Percentiles rank a stretch among this genome's conserved stretches.
Conservation (phyloP, 1,140 invertebrate species). For the Drosophila sp. region DNA sequence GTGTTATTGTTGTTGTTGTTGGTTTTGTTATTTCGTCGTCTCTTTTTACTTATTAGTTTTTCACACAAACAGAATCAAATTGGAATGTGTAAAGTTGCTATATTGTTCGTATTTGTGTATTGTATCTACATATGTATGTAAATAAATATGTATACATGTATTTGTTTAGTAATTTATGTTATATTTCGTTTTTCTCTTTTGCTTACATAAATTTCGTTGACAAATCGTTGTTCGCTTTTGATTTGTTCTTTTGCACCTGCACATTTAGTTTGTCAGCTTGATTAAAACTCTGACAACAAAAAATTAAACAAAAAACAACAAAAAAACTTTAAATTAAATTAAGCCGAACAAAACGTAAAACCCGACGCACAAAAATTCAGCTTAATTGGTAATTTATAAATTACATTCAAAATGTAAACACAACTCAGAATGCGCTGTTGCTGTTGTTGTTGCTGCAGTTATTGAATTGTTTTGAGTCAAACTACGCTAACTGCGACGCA, state of each 20-base stretch:
- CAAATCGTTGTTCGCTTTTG: conserved; percentile 18
- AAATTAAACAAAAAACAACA: conserved; percentile 19
- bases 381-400: conserved; percentile 25
- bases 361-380: conserved; percentile 26
- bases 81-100: conserved; percentile 72
- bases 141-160: conserved; percentile 17
- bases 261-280: conserved; percentile 28
- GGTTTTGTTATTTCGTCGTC: conserved; percentile 36
- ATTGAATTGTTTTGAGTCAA: conserved; percentile 50
- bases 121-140: conserved; percentile 12
- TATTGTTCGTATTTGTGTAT: conserved; percentile 38
- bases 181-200: conserved; percentile 14
- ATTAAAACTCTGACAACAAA: conserved; percentile 18
- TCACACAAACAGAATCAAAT: conserved; percentile 71
- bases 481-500: conserved; percentile 59
- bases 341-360: conserved; percentile 16
- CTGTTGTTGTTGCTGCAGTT: conserved; percentile 29
- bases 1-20: conserved; percentile 36
- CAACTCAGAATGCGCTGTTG: conserved; percentile 13
- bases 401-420: conserved; percentile 31
- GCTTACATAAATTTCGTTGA: conserved; percentile 51
- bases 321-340: too few species aligned
- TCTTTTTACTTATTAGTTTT: conserved; percentile 67
- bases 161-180: conserved; percentile 31
- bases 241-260: conserved; percentile 30